phyloP scores from a whole-genome alignment of 53 echinoderm and acorn worm genomes.

The Echinometra lucunter region DNA sequence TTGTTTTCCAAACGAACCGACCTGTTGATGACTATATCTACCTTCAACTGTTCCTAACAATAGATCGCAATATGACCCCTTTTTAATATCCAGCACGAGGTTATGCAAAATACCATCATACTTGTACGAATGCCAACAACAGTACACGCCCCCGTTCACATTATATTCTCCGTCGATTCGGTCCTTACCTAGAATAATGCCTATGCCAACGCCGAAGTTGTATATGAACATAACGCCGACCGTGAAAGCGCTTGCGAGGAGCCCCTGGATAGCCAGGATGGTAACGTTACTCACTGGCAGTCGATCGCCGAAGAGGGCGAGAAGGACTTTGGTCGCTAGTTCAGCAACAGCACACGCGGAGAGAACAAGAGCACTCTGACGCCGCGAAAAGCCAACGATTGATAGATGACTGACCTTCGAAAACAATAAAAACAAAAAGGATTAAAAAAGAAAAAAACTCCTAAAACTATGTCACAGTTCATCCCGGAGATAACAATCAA shows the following conservation, averaged over 20 bases:
- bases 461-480: no score
- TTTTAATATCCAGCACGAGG: no score
- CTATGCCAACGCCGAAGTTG: constrained; percentile 22
- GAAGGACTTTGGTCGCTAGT: constrained; percentile 31
- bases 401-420: constrained; percentile 55
- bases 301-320: constrained; percentile 43
- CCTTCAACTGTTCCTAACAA: no score
- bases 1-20: no score
- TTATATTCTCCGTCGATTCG: no score
- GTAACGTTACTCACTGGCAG: constrained; percentile 51
- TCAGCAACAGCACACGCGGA: constrained; percentile 57
- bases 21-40: no score
- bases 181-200: constrained; percentile 59
- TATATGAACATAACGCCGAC: constrained; percentile 62
- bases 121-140: no score
- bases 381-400: constrained; percentile 39
- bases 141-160: no score
- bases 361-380: constrained; percentile 38
- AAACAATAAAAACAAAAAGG: neutral
- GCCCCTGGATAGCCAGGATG: constrained; percentile 52
- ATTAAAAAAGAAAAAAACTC: no score
- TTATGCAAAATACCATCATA: no score
- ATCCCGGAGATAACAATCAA: no score
- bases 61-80: no score
- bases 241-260: constrained; percentile 64